Conservation (phyloP, 1,140 invertebrate genomes). For the Doryteuthis pealeii region DNA sequence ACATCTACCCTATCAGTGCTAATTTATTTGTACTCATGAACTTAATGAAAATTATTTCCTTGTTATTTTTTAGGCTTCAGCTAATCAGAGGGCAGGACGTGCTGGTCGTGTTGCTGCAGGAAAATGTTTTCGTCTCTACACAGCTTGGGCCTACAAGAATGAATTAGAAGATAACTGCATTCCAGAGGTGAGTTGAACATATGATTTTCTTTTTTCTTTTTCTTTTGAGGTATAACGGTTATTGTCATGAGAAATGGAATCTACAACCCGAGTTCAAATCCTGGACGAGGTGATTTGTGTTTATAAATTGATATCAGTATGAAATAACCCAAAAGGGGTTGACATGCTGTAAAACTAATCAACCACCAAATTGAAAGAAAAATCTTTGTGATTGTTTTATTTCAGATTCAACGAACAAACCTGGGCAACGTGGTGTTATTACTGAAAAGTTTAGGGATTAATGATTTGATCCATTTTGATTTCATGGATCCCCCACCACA, state of each 20-base stretch:
- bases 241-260: no score
- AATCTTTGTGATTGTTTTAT: no score
- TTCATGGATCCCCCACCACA: constrained; percentile 98
- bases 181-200: constrained; percentile 70
- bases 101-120: constrained; percentile 66
- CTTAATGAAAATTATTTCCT: no score
- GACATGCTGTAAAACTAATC: no score
- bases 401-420: constrained; percentile 55
- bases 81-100: constrained; percentile 59
- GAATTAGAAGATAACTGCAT: constrained; percentile 97
- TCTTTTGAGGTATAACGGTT: no score
- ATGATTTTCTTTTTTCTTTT: background rate
- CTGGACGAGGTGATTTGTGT: no score
- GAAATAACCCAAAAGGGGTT: no score
- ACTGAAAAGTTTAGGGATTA: constrained; percentile 69
- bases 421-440: constrained; percentile 61
- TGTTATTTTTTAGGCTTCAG: constrained; percentile 44
- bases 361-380: no score
- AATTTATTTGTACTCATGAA: no score
- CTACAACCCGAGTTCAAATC: no score
- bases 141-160: constrained; percentile 90
- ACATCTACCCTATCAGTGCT: no score
- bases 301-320: no score
- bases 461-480: constrained; percentile 98
- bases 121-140: constrained; percentile 96